Evolutionary conservation across 1,140 invertebrate species (phyloP).

Genomic region (Drosophila willistoni): DNA sequence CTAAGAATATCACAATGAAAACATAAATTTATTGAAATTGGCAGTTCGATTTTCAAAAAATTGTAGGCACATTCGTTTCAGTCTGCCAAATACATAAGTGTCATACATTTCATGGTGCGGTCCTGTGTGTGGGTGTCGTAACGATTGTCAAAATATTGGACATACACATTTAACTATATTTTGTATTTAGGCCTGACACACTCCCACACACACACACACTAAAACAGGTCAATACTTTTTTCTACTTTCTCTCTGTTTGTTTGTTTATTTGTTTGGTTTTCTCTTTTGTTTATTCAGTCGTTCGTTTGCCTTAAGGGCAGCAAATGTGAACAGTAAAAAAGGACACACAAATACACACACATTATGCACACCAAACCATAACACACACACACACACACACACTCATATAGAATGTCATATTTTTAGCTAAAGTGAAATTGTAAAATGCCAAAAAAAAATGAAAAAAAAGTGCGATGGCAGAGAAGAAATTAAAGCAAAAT

Average conservation of each 20-base stretch:
- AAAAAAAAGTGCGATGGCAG: not conserved
- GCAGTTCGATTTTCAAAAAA: no score
- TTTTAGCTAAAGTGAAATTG: conserved; percentile 10
- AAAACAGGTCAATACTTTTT: conserved; percentile 69
- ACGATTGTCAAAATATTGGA: conserved; percentile 71
- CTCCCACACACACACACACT: conserved; percentile 11
- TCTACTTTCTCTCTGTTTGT: conserved; percentile 43
- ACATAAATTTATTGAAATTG: no score
- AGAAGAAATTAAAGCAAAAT: conserved; percentile 11
- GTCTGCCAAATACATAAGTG: no score
- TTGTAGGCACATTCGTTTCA: no score
- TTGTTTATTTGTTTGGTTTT: conserved; percentile 68
- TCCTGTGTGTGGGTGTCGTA: conserved; percentile 24
- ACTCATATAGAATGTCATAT: not conserved
- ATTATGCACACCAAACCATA: conserved; percentile 2
- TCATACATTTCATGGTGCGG: not conserved
- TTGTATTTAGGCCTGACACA: conserved; percentile 39
- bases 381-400: not conserved
- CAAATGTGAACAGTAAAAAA: conserved; percentile 8
- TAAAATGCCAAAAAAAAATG: not conserved
- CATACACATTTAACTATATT: conserved; percentile 29
- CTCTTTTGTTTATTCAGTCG: conserved; percentile 72
- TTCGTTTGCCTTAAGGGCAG: conserved; percentile 33
- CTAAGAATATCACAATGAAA: no score
- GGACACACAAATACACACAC: not conserved